phyloP scores from a whole-genome alignment of 2,888 invertebrate species.

The Meteorus colon region DNA sequence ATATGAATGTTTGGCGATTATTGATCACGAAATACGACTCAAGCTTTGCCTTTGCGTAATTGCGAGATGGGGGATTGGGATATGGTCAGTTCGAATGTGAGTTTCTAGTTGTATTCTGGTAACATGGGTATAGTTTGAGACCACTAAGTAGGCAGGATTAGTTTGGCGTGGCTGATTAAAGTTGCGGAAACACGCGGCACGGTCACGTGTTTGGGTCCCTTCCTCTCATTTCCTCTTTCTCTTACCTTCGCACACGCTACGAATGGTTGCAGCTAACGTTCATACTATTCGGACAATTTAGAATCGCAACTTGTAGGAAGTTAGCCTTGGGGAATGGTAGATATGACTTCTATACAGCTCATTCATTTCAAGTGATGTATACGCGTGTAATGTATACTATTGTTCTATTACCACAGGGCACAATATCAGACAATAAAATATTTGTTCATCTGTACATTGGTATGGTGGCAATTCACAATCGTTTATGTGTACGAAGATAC shows the following conservation, averaged over 20 bases:
- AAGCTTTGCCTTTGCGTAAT: conserved; percentile 22
- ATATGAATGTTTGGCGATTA: conserved; percentile 25
- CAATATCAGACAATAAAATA: conserved; percentile 7
- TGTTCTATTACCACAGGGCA: conserved; percentile 1
- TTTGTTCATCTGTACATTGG: not conserved
- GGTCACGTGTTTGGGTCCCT: conserved; percentile 36
- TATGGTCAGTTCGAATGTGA: conserved; percentile 49
- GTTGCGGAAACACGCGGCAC: conserved; percentile 53
- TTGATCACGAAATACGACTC: conserved; percentile 34
- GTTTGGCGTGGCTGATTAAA: conserved; percentile 60
- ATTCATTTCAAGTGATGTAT: not conserved
- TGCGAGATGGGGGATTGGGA: not conserved
- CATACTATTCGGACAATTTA: not conserved
- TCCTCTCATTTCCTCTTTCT: not conserved
- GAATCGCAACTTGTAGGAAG: conserved; percentile 9
- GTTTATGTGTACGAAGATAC: not conserved
- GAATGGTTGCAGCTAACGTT: not conserved
- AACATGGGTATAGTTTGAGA: conserved; percentile 43
- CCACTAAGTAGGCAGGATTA: conserved; percentile 56
- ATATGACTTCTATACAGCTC: conserved; percentile 10
- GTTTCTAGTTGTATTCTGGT: conserved; percentile 41
- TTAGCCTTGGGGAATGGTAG: not conserved
- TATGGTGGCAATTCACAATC: not conserved
- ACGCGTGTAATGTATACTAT: not conserved
- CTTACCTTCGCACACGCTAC: conserved; percentile 16